Evolutionary conservation across 2,797 vertebrate species (phyloP).

Genomic region (Trachurus trachurus): DNA sequence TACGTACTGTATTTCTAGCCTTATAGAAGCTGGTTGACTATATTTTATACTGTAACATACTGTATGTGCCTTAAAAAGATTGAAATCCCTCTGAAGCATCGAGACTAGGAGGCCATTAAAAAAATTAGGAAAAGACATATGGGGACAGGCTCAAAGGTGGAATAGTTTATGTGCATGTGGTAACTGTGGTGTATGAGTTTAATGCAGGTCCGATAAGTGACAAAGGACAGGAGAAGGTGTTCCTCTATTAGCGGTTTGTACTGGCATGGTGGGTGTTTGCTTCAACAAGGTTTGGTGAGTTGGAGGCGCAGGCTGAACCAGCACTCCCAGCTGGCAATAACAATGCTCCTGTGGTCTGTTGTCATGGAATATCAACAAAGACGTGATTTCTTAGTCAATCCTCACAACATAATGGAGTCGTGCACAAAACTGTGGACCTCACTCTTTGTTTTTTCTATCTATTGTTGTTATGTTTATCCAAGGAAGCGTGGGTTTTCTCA

Average conservation of each 20-base stretch:
- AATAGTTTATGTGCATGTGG: slow-evolving; percentile 62
- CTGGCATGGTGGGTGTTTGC: slow-evolving; percentile 70
- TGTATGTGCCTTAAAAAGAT: slow-evolving; percentile 74
- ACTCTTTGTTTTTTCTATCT: slow-evolving; percentile 66
- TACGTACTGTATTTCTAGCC: slow-evolving; percentile 74
- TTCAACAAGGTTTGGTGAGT: slow-evolving; percentile 62
- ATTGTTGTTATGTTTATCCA: slow-evolving; percentile 69
- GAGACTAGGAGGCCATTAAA: slow-evolving; percentile 48
- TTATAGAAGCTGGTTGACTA: slow-evolving; percentile 66
- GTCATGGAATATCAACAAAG: slow-evolving; percentile 82
- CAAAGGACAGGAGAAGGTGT: slow-evolving; percentile 63
- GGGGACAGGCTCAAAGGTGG: slow-evolving; percentile 46
- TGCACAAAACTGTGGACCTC: slow-evolving; percentile 72
- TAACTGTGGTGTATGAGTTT: slow-evolving; percentile 63
- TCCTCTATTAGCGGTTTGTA: slow-evolving; percentile 69
- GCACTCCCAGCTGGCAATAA: slow-evolving; percentile 80
- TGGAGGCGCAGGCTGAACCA: slow-evolving; percentile 66
- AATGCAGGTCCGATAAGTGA: slow-evolving; percentile 74
- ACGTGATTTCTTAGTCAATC: slow-evolving; percentile 71
- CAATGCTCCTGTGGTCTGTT: slow-evolving; percentile 78
- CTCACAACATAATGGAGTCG: slow-evolving; percentile 66
- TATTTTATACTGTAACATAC: slow-evolving; percentile 73
- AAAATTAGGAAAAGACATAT: slow-evolving; percentile 51
- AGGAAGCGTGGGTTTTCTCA: slow-evolving; percentile 47
- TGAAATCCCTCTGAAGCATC: slow-evolving; percentile 45